A percentile compares a stretch with the other conserved stretches of the same genome.
Evolutionary conservation across 2,888 invertebrate species (phyloP).

Genomic region (Tetranychus piercei): DNA sequence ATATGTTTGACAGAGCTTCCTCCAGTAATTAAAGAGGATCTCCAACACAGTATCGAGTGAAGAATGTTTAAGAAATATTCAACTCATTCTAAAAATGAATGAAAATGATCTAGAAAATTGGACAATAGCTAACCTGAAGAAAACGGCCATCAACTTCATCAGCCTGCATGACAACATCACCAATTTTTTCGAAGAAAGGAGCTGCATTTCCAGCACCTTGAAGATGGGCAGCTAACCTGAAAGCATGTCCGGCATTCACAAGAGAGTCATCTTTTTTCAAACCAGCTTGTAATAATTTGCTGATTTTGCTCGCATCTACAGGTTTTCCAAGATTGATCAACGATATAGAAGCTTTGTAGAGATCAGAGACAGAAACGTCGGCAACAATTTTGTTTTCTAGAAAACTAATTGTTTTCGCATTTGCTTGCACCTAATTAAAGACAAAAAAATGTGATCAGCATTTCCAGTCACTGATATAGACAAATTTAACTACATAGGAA

Average conservation of each 20-base stretch:
- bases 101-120: not conserved
- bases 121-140: slow-evolving; percentile 33
- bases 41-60: slow-evolving; percentile 4
- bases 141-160: slow-evolving; percentile 79
- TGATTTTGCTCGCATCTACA: slow-evolving; percentile 47
- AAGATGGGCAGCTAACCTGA: slow-evolving; percentile 48
- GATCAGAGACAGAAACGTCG: slow-evolving; percentile 46
- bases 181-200: slow-evolving; percentile 49
- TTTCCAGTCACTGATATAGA: slow-evolving; percentile 1
- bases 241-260: slow-evolving; percentile 16
- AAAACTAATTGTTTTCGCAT: slow-evolving; percentile 29
- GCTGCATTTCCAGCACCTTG: slow-evolving; percentile 36
- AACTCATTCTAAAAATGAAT: not conserved
- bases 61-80: not conserved
- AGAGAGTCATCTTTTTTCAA: slow-evolving; percentile 58
- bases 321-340: slow-evolving; percentile 48
- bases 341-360: slow-evolving; percentile 50
- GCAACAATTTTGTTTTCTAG: slow-evolving; percentile 46
- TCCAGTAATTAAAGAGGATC: slow-evolving; percentile 13
- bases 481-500: not conserved
- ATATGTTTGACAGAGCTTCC: slow-evolving; percentile 1
- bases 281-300: slow-evolving; percentile 51
- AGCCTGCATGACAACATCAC: slow-evolving; percentile 80
- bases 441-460: slow-evolving; percentile 5
- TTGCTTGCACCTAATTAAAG: not conserved